Conservation (phyloP, 2,797 vertebrate species). For the Epinephelus malabaricus region DNA sequence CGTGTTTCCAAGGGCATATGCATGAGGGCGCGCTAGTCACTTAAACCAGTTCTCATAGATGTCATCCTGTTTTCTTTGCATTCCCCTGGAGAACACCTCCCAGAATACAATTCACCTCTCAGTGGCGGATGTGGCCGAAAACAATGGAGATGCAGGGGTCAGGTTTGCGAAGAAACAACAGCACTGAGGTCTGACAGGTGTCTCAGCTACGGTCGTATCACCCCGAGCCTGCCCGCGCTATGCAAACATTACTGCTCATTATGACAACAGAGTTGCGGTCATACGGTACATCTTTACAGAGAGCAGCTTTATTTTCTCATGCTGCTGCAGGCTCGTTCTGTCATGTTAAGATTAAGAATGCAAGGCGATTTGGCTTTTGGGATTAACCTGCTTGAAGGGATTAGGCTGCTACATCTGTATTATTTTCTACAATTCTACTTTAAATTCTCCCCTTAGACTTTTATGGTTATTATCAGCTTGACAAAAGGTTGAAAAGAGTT, state of each 20-base stretch:
- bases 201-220: conserved; percentile 17
- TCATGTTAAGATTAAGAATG: conserved; percentile 41
- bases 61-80: conserved; percentile 48
- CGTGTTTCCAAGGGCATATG: conserved; percentile 46
- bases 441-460: not conserved
- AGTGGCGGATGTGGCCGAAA: conserved; percentile 14
- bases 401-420: conserved; percentile 33
- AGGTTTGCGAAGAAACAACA: conserved; percentile 35
- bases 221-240: conserved; percentile 36
- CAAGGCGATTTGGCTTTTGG: conserved; percentile 17
- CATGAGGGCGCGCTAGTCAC: conserved; percentile 47
- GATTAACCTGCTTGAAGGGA: conserved; percentile 24
- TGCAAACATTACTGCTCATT: conserved; percentile 43
- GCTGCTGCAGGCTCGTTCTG: conserved; percentile 12
- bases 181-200: conserved; percentile 38
- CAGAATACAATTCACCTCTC: conserved; percentile 46
- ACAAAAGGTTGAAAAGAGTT: not conserved
- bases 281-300: conserved; percentile 12
- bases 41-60: conserved; percentile 55
- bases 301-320: conserved; percentile 19
- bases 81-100: conserved; percentile 17
- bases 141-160: conserved; percentile 55
- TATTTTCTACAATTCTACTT: conserved; percentile 1
- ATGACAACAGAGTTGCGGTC: conserved; percentile 9
- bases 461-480: not conserved